Percentiles rank a stretch among this genome's conserved stretches.
Evolutionary conservation across 2,113 vertebrate genomes (phyloP).

Genomic region (Asarcornis scutulata): DNA sequence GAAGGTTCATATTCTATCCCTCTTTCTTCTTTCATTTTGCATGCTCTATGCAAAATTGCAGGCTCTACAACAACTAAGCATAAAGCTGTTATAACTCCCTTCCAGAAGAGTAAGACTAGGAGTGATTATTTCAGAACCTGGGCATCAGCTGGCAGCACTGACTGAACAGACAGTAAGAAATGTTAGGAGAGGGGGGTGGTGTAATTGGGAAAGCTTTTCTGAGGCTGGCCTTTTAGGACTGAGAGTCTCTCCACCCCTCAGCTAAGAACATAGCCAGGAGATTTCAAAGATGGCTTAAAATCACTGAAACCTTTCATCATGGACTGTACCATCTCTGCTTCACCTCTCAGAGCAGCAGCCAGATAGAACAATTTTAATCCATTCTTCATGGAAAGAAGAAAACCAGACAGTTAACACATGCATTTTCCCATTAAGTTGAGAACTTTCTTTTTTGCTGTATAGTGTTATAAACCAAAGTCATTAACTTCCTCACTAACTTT

Average conservation of each 20-base stretch:
- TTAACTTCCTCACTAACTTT: background rate
- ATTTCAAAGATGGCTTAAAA: background rate
- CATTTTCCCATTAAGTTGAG: background rate
- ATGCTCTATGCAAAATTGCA: background rate
- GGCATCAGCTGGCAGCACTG: background rate
- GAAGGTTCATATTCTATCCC: background rate
- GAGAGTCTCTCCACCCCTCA: background rate
- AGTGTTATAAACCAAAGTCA: background rate
- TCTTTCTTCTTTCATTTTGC: background rate
- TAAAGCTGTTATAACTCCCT: background rate
- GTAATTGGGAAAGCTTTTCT: background rate
- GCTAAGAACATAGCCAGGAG: accelerated
- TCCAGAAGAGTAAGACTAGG: background rate
- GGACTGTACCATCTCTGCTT: background rate
- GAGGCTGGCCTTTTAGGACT: background rate
- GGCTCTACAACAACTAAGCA: background rate
- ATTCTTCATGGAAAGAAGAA: background rate
- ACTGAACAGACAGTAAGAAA: background rate
- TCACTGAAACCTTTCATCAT: background rate
- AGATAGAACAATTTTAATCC: background rate
- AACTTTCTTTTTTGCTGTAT: background rate
- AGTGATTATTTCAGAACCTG: background rate
- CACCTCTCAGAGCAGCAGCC: background rate
- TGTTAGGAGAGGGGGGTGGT: background rate
- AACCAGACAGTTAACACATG: background rate